Evolutionary conservation across 2,888 invertebrate species (phyloP), one percentile per base, ranked within the genome.

Genomic region (Drosophila longiperda): DNA sequence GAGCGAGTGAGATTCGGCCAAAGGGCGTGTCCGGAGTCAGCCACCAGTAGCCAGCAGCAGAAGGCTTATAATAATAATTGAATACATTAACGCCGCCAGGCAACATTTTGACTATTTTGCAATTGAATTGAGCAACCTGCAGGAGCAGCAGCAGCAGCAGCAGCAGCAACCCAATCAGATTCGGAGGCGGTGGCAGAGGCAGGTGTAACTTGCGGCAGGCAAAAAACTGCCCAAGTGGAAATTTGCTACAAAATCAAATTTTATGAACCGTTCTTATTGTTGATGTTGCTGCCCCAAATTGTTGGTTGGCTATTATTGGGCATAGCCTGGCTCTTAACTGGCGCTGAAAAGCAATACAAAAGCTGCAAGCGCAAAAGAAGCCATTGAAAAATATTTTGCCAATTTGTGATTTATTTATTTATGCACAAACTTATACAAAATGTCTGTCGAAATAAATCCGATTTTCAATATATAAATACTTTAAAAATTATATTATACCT

Each of bases 1-100:
- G 23, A 36, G 23, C 32, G 52, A 66, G 55, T 57, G 52, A 48
- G 54, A 62, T 55, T 45, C 57, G 17, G 36, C 65, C 61, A 54
- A 59, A 33, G 61, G 79, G 55, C 45, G 58, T 52, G 55, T 52
- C 79, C 45, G 15, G 23, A 45, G 45, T 45, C 45, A 57, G 54
- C 55, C 29, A 26, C 36, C 53, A 20, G 48, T 52, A 78, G 83
- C 49, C 50, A 53, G 15, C 67, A 62, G 64, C 58, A 57, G 38
- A 55, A 59, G 74, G 82, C 88, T 88, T 86, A 88, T 86, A 83
- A 85, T 86, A 85, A 85, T 85, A 85, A 88, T 85, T 88, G 85
- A 88, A 88, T 88, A 82, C 78, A 75, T 82, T 67, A 70, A 48
- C 54, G 78, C 71, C 58, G 72, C 52, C 59, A 42, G 63, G 63